These are phyloP conservation scores for Troglohyphantes excavatus DNA, from an alignment of 2,888 invertebrate species.

Conservation along the genomic window DNA sequence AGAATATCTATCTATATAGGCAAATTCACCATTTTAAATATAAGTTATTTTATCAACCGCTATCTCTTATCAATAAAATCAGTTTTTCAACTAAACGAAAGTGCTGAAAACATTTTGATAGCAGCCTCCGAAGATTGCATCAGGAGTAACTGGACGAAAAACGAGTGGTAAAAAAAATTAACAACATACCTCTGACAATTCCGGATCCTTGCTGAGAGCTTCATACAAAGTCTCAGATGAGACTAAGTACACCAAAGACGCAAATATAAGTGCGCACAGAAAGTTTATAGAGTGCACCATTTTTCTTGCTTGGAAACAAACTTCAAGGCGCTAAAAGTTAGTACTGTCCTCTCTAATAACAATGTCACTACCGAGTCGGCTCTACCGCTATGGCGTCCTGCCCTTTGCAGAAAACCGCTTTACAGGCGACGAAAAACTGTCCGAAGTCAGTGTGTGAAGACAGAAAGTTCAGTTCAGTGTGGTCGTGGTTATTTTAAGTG, in stretches of 20 bases:
- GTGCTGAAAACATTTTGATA: constrained; percentile 65
- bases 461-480: not conserved
- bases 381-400: constrained; percentile 69
- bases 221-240: constrained; percentile 67
- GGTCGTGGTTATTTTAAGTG: constrained; percentile 7
- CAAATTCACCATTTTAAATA: no score
- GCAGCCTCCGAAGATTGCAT: constrained; percentile 24
- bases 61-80: not conserved
- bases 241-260: constrained; percentile 38
- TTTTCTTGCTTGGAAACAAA: constrained; percentile 56
- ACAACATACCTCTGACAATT: constrained; percentile 66
- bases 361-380: constrained; percentile 69
- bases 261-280: constrained; percentile 45
- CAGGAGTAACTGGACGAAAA: not conserved
- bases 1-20: no score
- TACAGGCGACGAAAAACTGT: constrained; percentile 9
- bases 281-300: constrained; percentile 58
- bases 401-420: constrained; percentile 50
- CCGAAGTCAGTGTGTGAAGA: not conserved
- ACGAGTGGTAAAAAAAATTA: not conserved
- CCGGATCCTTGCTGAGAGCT: constrained; percentile 56
- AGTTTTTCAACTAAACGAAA: not conserved
- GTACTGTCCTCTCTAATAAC: constrained; percentile 73
- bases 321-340: constrained; percentile 60
- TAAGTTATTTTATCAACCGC: no score